These are phyloP conservation scores for Phrynocephalus guinanensis DNA, from an alignment of 2,797 vertebrate species.

Conservation along the genomic window DNA sequence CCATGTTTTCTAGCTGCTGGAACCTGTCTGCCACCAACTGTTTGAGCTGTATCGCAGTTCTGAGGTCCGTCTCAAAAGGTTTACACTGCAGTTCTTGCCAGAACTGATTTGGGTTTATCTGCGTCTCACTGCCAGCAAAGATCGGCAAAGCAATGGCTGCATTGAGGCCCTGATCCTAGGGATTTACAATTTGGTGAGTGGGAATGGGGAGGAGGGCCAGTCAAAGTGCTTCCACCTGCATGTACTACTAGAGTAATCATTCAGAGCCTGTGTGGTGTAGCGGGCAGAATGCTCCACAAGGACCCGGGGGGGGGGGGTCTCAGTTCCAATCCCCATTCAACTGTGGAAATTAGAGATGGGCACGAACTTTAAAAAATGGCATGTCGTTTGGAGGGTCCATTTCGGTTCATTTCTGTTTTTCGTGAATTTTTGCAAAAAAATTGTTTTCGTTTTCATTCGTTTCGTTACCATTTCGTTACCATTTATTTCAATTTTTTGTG, in stretches of 20 bases:
- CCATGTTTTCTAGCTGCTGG: slow-evolving; percentile 84
- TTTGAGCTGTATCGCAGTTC: slow-evolving; percentile 96
- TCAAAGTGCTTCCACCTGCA: slow-evolving; percentile 29
- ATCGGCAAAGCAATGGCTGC: slow-evolving; percentile 95
- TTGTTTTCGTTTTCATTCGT: too few relatives aligned
- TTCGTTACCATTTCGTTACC: too few relatives aligned
- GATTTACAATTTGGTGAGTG: slow-evolving; percentile 97
- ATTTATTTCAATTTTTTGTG: too few relatives aligned
- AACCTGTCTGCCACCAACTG: slow-evolving; percentile 97
- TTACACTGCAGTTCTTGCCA: slow-evolving; percentile 95
- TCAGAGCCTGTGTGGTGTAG: too few relatives aligned
- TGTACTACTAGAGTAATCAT: not conserved
- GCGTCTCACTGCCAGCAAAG: slow-evolving; percentile 90
- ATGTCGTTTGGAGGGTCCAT: too few relatives aligned
- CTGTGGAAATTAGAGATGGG: too few relatives aligned
- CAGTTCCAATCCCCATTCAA: too few relatives aligned
- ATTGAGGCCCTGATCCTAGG: slow-evolving; percentile 95
- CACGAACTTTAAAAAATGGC: too few relatives aligned
- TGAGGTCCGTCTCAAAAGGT: slow-evolving; percentile 91
- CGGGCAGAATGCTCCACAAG: too few relatives aligned
- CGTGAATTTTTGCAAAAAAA: too few relatives aligned
- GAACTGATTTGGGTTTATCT: slow-evolving; percentile 97
- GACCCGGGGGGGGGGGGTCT: too few relatives aligned
- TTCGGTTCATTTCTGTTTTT: too few relatives aligned
- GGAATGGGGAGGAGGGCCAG: not conserved